Evolutionary conservation across 2,113 vertebrate genomes (phyloP), one percentile per base, ranked within the genome.

Genomic region (Lagopus leucura): DNA sequence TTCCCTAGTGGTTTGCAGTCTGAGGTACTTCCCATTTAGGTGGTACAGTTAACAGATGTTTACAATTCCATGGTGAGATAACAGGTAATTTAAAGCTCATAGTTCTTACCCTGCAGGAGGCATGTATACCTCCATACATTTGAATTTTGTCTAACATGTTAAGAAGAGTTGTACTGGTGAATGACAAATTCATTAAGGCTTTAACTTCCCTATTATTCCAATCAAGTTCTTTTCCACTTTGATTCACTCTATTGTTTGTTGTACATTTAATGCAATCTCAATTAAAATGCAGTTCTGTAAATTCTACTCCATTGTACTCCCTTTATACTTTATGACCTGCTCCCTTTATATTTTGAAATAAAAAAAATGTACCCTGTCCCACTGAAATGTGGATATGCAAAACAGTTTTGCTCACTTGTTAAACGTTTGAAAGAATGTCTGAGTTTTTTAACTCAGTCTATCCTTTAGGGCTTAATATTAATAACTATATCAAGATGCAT

Each of bases 21-120:
- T 85, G 74, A 91, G 82, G 87, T 11, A 58, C 9, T 79, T 85
- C 63, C 70, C 42, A 40, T 82, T 94, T 91, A 82, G 71, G 67
- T 76, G 13, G 60, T 70, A 76, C 32, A 74, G 57, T 72, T 65
- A 85, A 60, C 54, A 90, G 19, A 42, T 72, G 48, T 94, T 89
- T 94, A 91, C 74, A 79, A 78, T 85, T 76, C 87, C 55, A 76
- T 2, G 2, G 72, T 79, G 72, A 86, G 82, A 92, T 58, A 63
- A 58, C 1, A 73, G 67, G 89, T 82, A 73, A 70, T 74, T 88
- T 82, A 58, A 91, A 91, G 47, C 32, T 81, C 58, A 60, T 19
- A 25, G 36, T 82, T 94, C 58, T 32, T 87, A 82, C 71, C 25
- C 72, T 73, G 42, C 50, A 88, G 75, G 71, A 86, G 57, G 47